Conservation (phyloP, 1,140 invertebrate species). For the Spodoptera frugiperda region DNA sequence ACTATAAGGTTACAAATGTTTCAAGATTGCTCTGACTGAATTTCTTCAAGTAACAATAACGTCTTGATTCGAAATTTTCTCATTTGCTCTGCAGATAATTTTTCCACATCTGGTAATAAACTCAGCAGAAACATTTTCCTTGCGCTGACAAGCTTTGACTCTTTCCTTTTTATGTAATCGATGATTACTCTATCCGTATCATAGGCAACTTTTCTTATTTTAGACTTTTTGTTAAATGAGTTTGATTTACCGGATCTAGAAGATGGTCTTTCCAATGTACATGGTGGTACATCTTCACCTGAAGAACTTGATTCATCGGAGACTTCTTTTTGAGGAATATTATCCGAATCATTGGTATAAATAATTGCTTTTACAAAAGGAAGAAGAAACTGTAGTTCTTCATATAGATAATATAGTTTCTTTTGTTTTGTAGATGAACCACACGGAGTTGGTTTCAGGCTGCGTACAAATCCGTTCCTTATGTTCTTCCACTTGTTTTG, state of each 20-base stretch:
- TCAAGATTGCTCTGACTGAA: background rate
- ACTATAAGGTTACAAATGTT: no score
- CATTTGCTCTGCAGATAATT: background rate
- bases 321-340: background rate
- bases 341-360: background rate
- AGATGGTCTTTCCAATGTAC: no score
- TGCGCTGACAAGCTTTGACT: background rate
- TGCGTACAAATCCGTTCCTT: conserved; percentile 18
- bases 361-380: background rate
- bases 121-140: conserved; percentile 9
- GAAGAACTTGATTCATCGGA: background rate
- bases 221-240: background rate
- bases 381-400: background rate
- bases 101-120: background rate
- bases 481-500: background rate
- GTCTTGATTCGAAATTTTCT: background rate
- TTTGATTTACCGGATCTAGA: no score
- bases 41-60: background rate
- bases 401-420: conserved; percentile 17
- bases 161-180: background rate
- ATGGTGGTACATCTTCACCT: background rate
- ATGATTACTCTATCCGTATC: background rate
- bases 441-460: background rate
- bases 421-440: conserved; percentile 9
- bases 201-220: background rate